Evolutionary conservation across 2,888 invertebrate species (phyloP).

Genomic region (Papilio gigon): DNA sequence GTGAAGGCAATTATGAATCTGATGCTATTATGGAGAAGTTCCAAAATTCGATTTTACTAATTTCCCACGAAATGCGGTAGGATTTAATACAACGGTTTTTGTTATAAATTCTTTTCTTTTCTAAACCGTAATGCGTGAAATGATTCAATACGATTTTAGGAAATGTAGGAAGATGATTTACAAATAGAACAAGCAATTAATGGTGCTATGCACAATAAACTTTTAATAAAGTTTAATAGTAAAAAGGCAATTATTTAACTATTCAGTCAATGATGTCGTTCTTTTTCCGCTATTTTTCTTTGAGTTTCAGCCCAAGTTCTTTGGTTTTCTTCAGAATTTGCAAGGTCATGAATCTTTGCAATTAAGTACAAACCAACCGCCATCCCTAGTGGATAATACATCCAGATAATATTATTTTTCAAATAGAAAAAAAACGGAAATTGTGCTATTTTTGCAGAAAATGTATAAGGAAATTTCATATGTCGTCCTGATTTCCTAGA

Average conservation of each 20-base stretch:
- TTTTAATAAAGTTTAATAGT: too few relatives aligned
- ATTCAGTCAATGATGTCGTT: slow-evolving; percentile 54
- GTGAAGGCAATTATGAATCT: too few relatives aligned
- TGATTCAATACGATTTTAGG: too few relatives aligned
- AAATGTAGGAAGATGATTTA: too few relatives aligned
- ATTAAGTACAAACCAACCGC: slow-evolving; percentile 84
- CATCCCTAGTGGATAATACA: slow-evolving; percentile 84
- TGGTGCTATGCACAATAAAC: too few relatives aligned
- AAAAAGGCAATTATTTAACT: not conserved
- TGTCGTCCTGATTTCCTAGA: slow-evolving; percentile 83
- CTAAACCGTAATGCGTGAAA: too few relatives aligned
- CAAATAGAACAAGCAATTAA: too few relatives aligned
- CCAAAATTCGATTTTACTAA: too few relatives aligned
- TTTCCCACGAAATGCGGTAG: too few relatives aligned
- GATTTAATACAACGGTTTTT: too few relatives aligned
- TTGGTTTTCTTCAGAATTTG: slow-evolving; percentile 75
- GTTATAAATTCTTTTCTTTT: too few relatives aligned
- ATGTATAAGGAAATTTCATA: slow-evolving; percentile 94
- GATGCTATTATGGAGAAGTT: too few relatives aligned
- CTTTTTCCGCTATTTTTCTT: slow-evolving; percentile 67
- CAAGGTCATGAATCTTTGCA: slow-evolving; percentile 84
- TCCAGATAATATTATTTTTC: slow-evolving; percentile 88
- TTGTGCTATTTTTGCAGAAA: slow-evolving; percentile 89
- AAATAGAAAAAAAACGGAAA: slow-evolving; percentile 89
- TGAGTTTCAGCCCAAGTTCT: slow-evolving; percentile 70